Percentiles rank a stretch among this genome's conserved stretches.
Evolutionary conservation across 1,140 invertebrate species (phyloP).

Genomic region (Linepithema humile): DNA sequence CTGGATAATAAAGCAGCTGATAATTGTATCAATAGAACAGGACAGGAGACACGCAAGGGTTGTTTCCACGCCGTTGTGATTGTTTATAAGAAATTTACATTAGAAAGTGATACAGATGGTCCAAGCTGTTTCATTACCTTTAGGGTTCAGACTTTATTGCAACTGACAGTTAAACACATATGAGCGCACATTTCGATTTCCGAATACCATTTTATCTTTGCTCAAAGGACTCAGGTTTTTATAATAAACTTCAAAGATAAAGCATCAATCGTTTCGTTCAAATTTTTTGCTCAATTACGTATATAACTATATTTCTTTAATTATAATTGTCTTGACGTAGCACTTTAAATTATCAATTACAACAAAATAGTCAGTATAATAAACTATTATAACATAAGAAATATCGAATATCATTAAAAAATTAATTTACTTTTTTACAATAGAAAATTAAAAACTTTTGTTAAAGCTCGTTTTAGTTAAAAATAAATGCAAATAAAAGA

Average conservation of each 20-base stretch:
- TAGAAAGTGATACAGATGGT: neutral
- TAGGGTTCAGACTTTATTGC: neutral
- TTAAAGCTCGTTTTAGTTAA: too few species aligned
- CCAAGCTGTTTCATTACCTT: neutral
- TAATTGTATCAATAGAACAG: slow-evolving; percentile 29
- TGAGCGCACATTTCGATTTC: neutral
- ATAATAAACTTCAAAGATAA: neutral
- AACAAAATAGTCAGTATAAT: too few species aligned
- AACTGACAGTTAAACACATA: neutral
- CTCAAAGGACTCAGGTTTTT: neutral
- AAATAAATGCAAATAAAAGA: too few species aligned
- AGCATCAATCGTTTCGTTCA: neutral
- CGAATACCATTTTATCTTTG: neutral
- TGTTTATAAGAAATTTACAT: slow-evolving; percentile 20
- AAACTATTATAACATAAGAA: too few species aligned
- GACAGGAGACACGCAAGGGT: neutral
- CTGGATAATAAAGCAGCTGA: slow-evolving; percentile 47
- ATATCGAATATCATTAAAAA: too few species aligned
- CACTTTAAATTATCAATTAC: too few species aligned
- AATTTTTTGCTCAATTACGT: too few species aligned
- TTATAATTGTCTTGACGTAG: too few species aligned
- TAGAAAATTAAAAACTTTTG: too few species aligned
- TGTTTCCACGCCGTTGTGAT: neutral
- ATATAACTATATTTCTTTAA: too few species aligned
- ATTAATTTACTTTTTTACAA: too few species aligned